phyloP scores from a whole-genome alignment of 2,113 vertebrate species.

The Archilochus colubris region DNA sequence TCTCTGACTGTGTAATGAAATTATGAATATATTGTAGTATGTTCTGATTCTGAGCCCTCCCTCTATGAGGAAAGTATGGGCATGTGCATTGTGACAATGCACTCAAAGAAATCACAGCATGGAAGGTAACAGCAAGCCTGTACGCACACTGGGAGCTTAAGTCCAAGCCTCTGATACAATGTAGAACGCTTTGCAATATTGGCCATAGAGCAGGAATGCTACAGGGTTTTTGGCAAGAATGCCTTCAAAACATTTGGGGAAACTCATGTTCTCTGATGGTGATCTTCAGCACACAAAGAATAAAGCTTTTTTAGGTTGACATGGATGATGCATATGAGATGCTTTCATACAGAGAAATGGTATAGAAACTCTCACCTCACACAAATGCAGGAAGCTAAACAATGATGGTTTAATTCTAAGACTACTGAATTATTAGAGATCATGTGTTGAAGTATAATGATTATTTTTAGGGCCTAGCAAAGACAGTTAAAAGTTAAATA shows the following conservation, averaged over 20 bases:
- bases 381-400: background rate
- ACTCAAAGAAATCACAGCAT: background rate
- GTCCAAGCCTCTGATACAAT: background rate
- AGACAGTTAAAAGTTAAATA: background rate
- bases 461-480: background rate
- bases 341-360: background rate
- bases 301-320: background rate
- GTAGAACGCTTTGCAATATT: background rate
- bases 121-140: background rate
- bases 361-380: background rate
- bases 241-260: background rate
- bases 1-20: background rate
- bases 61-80: background rate
- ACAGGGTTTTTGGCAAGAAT: background rate
- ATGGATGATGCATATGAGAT: background rate
- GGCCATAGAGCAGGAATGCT: background rate
- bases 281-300: background rate
- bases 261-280: background rate
- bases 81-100: background rate
- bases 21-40: background rate
- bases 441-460: background rate
- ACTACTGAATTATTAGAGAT: background rate
- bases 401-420: background rate
- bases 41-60: background rate
- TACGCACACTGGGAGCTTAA: fast-evolving